Base-by-base conservation (phyloP, 2,113 vertebrate species). In the Halichoeres trimaculatus region DNA sequence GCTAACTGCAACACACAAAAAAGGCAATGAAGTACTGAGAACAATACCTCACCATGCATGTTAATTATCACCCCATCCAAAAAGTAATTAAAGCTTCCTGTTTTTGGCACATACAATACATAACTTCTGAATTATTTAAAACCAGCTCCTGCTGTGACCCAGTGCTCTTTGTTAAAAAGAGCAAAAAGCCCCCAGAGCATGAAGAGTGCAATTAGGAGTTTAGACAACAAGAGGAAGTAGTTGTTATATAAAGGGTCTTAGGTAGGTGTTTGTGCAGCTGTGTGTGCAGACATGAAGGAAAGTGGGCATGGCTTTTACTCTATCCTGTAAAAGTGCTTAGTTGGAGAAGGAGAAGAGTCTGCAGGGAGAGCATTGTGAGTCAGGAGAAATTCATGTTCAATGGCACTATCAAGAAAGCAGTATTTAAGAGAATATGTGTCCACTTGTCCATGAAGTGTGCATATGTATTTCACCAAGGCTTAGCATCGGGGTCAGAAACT, bases 381-480 rank as follows among this genome's bases (percentile, higher is more conserved):
- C 17, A 57, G 48, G 5, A 75, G 45, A 61, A 70, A 71, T 80
- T 56, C 0, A 61, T 58, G 76, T 55, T 24, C 5, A 79, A 30
- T 16, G 47, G 24, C 57, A 43, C 55, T 22, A 35, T 12, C 67
- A 41, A 62, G 34, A 56, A 19, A 22, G 45, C 26, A 35, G 1
- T 6, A 34, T 74, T 71, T 10, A 36, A 60, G 0, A 56, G 11
- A 48, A 24, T 73, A 8, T 57, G 66, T 11, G 35, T 48, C 45
- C 48, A 54, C 35, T 50, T 61, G 8, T 55, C 19, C 24, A 16
- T 35, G 23, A 62, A 34, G 36, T 40, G 62, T 71, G 61, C 41
- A 71, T 70, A 74, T 81, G 62, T 55, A 78, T 69, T 62, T 53
- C 12, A n/a, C 41, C 19, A 23, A 57, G 52, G 50, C 67, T 41